Base-by-base conservation (phyloP, 2,888 invertebrate species). In the Eristalis intricaria region DNA sequence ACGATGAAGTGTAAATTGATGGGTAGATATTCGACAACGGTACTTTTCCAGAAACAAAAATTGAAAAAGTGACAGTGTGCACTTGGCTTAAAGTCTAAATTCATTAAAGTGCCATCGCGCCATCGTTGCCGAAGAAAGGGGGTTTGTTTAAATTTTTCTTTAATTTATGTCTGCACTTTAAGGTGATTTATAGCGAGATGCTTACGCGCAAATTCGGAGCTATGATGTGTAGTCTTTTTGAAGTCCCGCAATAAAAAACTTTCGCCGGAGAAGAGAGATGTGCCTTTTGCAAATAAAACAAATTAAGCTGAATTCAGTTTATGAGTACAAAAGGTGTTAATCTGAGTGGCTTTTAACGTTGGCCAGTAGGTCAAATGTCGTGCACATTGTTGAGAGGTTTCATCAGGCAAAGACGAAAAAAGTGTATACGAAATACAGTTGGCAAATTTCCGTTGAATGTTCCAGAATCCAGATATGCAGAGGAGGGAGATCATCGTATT, bases 141-240 rank as follows among this genome's bases (percentile, higher is more conserved):
- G 43, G 32, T 70, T 56, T 35, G 13, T 56, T 50, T 50, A 7
- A 50, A 50, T 15, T 19, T 56, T 63, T 26, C 26, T 35, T 63
- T 22, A 23, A n/a, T 64, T 78, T 70, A 78, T 64, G 63, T 63
- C 29, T 64, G 69, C 63, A 78, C 38, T 78, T 65, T 38, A 19
- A 26, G 60, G 1, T 26, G 60, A 60, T 60, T 60, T 60, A 60
- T 60, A 60, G 26, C 60, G 60, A 4, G 60, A 60, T 13, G 60
- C 26, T 60, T 26, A 23, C 26, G 13, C 26, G 50, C 19, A 19
- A 50, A 60, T 26, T 23, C 26, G 1, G 60, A 11, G 13, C 26
- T 26, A 26, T 60, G 60, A 60, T 26, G 11, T 1, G 23, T 15
- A 23, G 23, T 26, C 60, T 26, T 29, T 23, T 15, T 23, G 26